A percentile compares a stretch with the other conserved stretches of the same genome.
Evolutionary conservation across 2,113 vertebrate genomes (phyloP).

Genomic region (Tupaia chinensis): DNA sequence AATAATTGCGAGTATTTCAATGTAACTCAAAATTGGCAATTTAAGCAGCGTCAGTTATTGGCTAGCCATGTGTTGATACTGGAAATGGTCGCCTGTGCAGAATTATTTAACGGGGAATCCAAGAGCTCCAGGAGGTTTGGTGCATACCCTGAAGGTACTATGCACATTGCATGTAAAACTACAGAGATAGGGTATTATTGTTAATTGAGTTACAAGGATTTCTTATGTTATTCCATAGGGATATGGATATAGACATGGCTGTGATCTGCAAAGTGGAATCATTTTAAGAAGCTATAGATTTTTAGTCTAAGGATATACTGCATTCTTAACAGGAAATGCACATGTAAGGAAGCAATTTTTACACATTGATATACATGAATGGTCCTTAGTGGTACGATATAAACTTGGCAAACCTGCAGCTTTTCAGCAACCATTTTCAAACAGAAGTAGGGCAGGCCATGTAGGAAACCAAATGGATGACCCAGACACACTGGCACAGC

Average conservation of each 20-base stretch:
- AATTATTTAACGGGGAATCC: background rate
- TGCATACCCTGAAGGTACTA: background rate
- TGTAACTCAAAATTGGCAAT: conserved; percentile 44
- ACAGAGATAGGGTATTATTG: background rate
- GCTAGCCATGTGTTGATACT: conserved; percentile 19
- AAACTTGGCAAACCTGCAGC: background rate
- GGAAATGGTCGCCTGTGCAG: background rate
- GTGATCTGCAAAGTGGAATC: background rate
- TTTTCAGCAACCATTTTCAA: background rate
- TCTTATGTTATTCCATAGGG: background rate
- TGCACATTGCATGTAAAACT: background rate
- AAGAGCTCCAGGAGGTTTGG: background rate
- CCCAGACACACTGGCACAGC: too few relatives aligned
- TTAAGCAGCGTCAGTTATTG: conserved; percentile 39
- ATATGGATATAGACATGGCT: background rate
- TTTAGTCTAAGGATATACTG: background rate
- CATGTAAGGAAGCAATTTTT: background rate
- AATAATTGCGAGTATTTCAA: conserved; percentile 69
- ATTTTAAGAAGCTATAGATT: background rate
- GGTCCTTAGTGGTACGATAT: background rate
- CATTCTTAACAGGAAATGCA: background rate
- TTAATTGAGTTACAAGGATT: background rate
- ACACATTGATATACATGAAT: background rate
- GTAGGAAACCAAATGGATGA: background rate
- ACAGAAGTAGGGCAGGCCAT: background rate